Evolutionary conservation across 2,888 invertebrate species (phyloP), one percentile per base, ranked within the genome.

Genomic region (Hyposoter didymator): DNA sequence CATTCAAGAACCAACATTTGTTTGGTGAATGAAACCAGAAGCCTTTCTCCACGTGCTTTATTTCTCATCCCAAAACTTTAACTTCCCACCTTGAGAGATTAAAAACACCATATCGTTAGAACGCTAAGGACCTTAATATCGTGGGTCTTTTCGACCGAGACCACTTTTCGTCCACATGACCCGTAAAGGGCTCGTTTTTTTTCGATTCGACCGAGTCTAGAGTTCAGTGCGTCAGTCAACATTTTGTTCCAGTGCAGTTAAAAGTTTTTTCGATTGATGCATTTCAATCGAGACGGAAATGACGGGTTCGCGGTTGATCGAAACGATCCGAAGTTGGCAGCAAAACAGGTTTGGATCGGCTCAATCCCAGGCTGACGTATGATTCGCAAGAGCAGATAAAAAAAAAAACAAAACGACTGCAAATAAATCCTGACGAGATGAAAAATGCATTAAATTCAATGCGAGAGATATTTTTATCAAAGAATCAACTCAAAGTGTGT

Each of bases 401-500:
- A 17, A 28, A 47, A 19, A 6, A 22, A 2, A 8, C 7, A 22
- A 28, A 69, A 47, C 69, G 17, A 32, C 5, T 17, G 47, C 69
- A 47, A 39, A 39, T 39, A 39, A 39, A 45, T 47, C 22, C 47
- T 17, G 3, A 47, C 5, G 28, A 8, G 28, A 69, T 69, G 45
- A 45, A 69, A 28, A 69, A 28, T 45, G 17, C 47, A 28, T 69
- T n/a, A 47, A 32, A 69, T 47, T 28, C 45, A 45, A 43, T 28
- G 39, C 39, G 28, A 47, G 47, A 69, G 47, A 28, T 47, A 47
- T 69, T 69, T 69, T 28, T 17, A n/a, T 47, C 69, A 47, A 47
- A 28, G 47, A 47, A 32, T 28, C 28, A 69, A 69, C 69, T 28
- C 17, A 32, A 69, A 69, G 47, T 69, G 45, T 69, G 49, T 72